Base-by-base conservation (phyloP, 2,888 invertebrate species). In the Biston stratarius region DNA sequence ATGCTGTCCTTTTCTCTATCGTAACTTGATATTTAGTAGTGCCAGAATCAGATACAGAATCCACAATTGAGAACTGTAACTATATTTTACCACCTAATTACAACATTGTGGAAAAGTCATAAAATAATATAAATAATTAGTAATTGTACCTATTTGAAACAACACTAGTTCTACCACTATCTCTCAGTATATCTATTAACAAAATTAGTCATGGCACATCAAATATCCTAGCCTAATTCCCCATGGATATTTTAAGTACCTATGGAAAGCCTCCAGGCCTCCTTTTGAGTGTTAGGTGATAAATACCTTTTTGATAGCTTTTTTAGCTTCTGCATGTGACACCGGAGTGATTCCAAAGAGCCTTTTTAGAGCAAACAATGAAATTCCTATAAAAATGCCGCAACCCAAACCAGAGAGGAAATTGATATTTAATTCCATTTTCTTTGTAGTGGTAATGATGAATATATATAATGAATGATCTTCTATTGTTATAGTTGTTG, bases 351-450 rank as follows among this genome's bases (percentile, higher is more conserved):
- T 68, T 47, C 85, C 79, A 48, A 90, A 80, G 64, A 88, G 86
- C 74, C 81, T 91, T 75, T 79, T 86, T 0, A 91, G 47, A 7
- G 89, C 89, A 74, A 90, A 83, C 63, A 94, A 60, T 1, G 94
- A 91, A 64, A 94, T 77, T n/a, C 94, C 94, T 38, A 94, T 76
- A 75, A 91, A 92, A 62, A 94, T 73, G 34, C 94, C 94, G 72
- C 93, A 93, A 61, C 93, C 90, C 65, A 94, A 70, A 8, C 94
- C 94, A 45, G 93, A 82, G 14, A 91, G 61, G 71, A 94, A 94
- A 52, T 89, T 82, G 48, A 88, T 33, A 69, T 90, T 87, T 0
- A 91, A 68, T 14, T 91, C 88, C 93, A 93, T 93, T 80, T 87
- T 92, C 66, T 82, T 82, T 83, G 86, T 79, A 10, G 76, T 61